phyloP scores from a whole-genome alignment of 92 coral and sea anemone species.

The Anthopleura xanthogrammica region DNA sequence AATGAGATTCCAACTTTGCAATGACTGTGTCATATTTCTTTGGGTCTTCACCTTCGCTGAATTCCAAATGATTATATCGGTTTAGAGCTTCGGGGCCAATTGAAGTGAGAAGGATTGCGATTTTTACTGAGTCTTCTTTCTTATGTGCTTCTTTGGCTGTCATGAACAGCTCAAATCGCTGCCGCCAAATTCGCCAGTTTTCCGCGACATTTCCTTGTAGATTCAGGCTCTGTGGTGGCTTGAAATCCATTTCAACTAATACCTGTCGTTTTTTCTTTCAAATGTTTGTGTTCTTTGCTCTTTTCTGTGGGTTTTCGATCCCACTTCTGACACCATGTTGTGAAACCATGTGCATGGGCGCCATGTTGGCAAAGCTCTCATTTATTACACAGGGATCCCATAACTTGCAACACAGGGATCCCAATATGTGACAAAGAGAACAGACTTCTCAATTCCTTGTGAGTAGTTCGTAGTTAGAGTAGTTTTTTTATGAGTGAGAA shows the following conservation, averaged over 20 bases:
- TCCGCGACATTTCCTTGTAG: slow-evolving; percentile 22
- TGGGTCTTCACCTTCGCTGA: slow-evolving; percentile 7
- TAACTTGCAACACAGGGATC: not conserved
- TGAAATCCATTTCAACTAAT: slow-evolving; percentile 7
- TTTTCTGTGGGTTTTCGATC: slow-evolving; percentile 2
- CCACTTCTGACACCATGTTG: slow-evolving; percentile 29
- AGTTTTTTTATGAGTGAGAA: too few species aligned
- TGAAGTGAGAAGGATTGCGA: slow-evolving; percentile 21
- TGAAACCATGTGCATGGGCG: not conserved
- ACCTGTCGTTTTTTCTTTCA: slow-evolving; percentile 14
- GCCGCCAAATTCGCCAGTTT: slow-evolving; percentile 26
- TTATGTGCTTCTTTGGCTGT: slow-evolving; percentile 20
- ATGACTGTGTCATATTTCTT: slow-evolving; percentile 11
- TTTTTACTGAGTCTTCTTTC: slow-evolving; percentile 20
- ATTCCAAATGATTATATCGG: slow-evolving; percentile 24
- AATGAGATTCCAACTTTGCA: slow-evolving; percentile 13
- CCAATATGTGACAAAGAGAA: slow-evolving; percentile 3
- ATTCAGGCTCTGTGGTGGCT: slow-evolving; percentile 28
- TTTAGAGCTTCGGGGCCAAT: slow-evolving; percentile 27
- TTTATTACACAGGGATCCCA: slow-evolving; percentile 2
- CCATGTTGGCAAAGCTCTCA: not conserved
- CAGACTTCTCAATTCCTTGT: too few species aligned
- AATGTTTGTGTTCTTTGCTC: slow-evolving; percentile 5
- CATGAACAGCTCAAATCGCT: slow-evolving; percentile 14
- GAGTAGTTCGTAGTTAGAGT: too few species aligned